Base-by-base conservation (phyloP, 53 echinoderm and acorn worm species). In the Patiria pectinifera region DNA sequence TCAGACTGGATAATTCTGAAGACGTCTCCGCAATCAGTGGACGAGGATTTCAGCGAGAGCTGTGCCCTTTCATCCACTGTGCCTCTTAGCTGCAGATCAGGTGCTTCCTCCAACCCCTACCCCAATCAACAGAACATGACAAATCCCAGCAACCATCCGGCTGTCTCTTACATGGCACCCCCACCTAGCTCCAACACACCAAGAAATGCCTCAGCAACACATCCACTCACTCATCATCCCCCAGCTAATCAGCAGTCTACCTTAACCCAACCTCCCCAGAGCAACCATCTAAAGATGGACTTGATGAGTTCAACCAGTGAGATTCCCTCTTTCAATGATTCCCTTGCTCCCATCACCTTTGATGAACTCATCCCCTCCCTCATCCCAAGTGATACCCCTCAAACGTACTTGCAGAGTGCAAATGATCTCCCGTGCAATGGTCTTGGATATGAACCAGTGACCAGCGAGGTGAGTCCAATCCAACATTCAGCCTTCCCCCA, bases 321-420 rank as follows among this genome's bases (percentile, higher is more conserved):
- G 24, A 92, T 92, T 69, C 93, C 93, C 48, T 92, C 80, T n/a
- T 92, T 92, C 82, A 69, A 82, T 62, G 93, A 92, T 60, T 87
- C 93, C 48, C 86, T 92, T 59, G 71, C 26, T 77, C 93, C 87
- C 74, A 81, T 92, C 25, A 82, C 81, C 80, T 82, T 86, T 49
- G 86, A 86, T 21, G 82, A 87, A 22, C 70, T 92, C 62, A 82
- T 87, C 87, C 87, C 87, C 23, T 62, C 92, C 23, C 79, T 85
- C 25, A 62, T n/a, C 2, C 79, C 69, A 46, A 45, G n/a, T 35
- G 43, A 22, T 24, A 71, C 71, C 61, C 49, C 22, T 15, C 18
- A 19, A 76, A 46, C 44, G 22, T 16, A 35, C 46, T 22, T 83
- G 60, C 44, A 83, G 12, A 48, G 24, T 19, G 10, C 16, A 8